Base-by-base conservation (phyloP, 2,888 invertebrate genomes). In the Lordiphosa fenestrarum region DNA sequence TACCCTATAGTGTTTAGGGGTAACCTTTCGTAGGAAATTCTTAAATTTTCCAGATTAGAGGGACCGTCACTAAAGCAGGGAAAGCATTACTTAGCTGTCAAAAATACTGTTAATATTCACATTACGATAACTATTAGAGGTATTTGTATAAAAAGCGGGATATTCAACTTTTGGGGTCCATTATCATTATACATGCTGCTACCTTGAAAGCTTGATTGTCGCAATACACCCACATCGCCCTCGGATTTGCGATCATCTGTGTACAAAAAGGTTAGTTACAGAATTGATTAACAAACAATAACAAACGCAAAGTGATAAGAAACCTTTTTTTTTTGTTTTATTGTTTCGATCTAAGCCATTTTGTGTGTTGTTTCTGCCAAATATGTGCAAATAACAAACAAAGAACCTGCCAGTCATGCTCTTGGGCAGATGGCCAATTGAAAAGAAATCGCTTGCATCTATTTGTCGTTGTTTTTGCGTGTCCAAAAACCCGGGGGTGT, bases 171-270 rank as follows among this genome's bases (percentile, higher is more conserved):
- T 4, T 10, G 10, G 3, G 30, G 23, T 6, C 23, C 6, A 6
- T 4, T 23, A 23, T 30, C 30, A 30, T 3, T 4, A 10, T 3
- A 9, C 10, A 30, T 30, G 30, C 6, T 48, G 54, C 71, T 88
- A 88, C 88, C 88, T 89, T 89, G 86, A 66, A 89, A 80, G 75
- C 88, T 89, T 75, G 78, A 67, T 71, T 88, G 88, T 48, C 88
- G 88, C 59, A 85, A 77, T 63, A 88, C 78, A 46, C 75, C 81
- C 63, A 88, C 71, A 71, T 89, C 89, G 73, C 87, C 89, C 53
- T 89, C 89, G 52, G 89, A 88, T 75, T 85, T 89, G 62, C 87
- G 88, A 80, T 87, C 89, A 87, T 89, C 89, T 89, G 66, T 30
- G 9, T 30, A 30, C 30, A 30, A 9, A 30, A 10, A 30, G 10